These are phyloP conservation scores for Scolanthus callimorphus DNA, from an alignment of 92 coral and sea anemone species.

Conservation along the genomic window DNA sequence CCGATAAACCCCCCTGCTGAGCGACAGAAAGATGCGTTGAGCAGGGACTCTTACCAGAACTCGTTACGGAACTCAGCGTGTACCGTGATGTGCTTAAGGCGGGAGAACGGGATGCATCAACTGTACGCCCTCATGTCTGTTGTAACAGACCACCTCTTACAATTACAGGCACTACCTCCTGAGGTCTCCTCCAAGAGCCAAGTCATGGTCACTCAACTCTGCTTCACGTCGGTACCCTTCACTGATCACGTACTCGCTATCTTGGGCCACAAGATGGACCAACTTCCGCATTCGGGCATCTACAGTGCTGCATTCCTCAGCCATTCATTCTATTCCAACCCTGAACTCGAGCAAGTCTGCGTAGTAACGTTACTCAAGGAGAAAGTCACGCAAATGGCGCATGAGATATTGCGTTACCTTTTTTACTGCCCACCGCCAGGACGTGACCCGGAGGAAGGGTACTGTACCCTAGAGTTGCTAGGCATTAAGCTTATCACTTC, in stretches of 20 bases:
- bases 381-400: constrained; percentile 62
- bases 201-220: constrained; percentile 42
- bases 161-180: constrained; percentile 31
- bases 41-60: neutral
- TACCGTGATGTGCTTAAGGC: constrained; percentile 67
- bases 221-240: constrained; percentile 54
- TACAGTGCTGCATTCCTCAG: constrained; percentile 68
- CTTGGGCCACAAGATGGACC: constrained; percentile 60
- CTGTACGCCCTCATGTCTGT: constrained; percentile 47
- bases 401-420: constrained; percentile 54
- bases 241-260: constrained; percentile 63
- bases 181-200: constrained; percentile 36
- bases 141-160: constrained; percentile 24
- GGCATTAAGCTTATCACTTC: constrained; percentile 76
- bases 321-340: constrained; percentile 81
- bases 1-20: constrained; percentile 22
- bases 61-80: constrained; percentile 29
- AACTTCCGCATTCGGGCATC: constrained; percentile 60
- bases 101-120: constrained; percentile 86
- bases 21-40: constrained; percentile 23
- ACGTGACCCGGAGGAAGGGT: constrained; percentile 16
- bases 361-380: constrained; percentile 67
- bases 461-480: constrained; percentile 78
- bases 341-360: constrained; percentile 94
- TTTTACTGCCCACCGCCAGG: constrained; percentile 23